A percentile compares a stretch with the other conserved stretches of the same genome.
phyloP scores from a whole-genome alignment of 2,888 invertebrate genomes.

The Coelogynopora nodosa region DNA sequence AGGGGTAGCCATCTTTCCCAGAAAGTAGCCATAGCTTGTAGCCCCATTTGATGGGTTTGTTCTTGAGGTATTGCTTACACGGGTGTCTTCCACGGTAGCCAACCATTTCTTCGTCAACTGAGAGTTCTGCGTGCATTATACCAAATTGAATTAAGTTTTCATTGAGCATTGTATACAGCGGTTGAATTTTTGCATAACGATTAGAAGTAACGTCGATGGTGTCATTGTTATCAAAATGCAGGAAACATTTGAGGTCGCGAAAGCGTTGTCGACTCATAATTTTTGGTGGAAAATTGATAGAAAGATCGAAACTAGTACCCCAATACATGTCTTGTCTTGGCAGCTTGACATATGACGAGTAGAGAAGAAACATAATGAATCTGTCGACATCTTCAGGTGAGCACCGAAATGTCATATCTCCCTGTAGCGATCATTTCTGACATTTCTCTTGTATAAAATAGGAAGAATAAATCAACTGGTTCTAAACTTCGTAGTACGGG shows the following conservation, averaged over 20 bases:
- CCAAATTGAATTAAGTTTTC: not conserved
- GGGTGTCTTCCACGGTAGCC: not conserved
- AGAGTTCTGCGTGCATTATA: not conserved
- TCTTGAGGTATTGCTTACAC: not conserved
- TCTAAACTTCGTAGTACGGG: not conserved
- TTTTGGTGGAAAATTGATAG: not conserved
- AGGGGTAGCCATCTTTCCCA: not conserved
- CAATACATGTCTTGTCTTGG: not conserved
- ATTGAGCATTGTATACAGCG: not conserved
- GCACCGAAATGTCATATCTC: not conserved
- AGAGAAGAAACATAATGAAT: not conserved
- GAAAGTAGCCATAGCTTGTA: not conserved
- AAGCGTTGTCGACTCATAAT: not conserved
- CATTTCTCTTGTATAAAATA: not conserved
- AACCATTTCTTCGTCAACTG: not conserved
- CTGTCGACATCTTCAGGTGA: not conserved
- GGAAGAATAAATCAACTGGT: not conserved
- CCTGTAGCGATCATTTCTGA: not conserved
- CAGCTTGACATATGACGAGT: not conserved
- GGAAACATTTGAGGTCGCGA: not conserved
- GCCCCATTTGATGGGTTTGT: not conserved
- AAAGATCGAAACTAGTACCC: not conserved
- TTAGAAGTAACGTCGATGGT: not conserved
- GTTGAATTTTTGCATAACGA: not conserved
- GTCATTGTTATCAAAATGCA: not conserved